These are phyloP conservation scores for Orchesella cincta DNA, from an alignment of 1,140 invertebrate genomes.

Conservation along the genomic window DNA sequence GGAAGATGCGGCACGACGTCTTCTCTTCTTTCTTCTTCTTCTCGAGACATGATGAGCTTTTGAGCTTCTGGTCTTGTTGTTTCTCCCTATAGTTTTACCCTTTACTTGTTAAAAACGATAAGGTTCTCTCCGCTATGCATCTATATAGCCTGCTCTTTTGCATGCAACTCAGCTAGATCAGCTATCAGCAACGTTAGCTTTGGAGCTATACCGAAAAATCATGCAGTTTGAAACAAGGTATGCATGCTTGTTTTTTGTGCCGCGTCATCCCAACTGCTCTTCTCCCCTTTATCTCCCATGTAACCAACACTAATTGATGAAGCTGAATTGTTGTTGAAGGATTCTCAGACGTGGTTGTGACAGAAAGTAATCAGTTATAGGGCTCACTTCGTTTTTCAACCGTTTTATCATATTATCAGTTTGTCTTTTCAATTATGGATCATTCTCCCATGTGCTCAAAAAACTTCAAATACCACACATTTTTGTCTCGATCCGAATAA, in stretches of 20 bases:
- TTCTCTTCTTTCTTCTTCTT: constrained; percentile 25
- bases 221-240: not conserved
- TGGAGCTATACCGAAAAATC: not conserved
- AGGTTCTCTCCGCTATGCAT: too few relatives aligned
- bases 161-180: not conserved
- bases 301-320: constrained; percentile 39
- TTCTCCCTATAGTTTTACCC: constrained; percentile 8
- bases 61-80: constrained; percentile 23
- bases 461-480: too few relatives aligned
- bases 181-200: not conserved
- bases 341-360: not conserved
- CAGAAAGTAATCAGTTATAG: constrained; percentile 20
- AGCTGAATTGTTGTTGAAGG: constrained; percentile 2
- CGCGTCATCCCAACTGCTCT: constrained; percentile 34
- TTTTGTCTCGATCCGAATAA: too few relatives aligned
- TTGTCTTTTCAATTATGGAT: too few relatives aligned
- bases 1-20: constrained; percentile 23
- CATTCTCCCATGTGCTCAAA: too few relatives aligned
- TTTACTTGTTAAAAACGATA: too few relatives aligned
- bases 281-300: constrained; percentile 21
- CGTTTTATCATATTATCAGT: too few relatives aligned
- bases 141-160: not conserved
- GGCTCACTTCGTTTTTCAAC: not conserved
- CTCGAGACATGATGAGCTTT: constrained; percentile 17
- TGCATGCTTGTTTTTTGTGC: constrained; percentile 8